phyloP scores from a whole-genome alignment of 2,888 invertebrate genomes.

The Eudemis profundana region DNA sequence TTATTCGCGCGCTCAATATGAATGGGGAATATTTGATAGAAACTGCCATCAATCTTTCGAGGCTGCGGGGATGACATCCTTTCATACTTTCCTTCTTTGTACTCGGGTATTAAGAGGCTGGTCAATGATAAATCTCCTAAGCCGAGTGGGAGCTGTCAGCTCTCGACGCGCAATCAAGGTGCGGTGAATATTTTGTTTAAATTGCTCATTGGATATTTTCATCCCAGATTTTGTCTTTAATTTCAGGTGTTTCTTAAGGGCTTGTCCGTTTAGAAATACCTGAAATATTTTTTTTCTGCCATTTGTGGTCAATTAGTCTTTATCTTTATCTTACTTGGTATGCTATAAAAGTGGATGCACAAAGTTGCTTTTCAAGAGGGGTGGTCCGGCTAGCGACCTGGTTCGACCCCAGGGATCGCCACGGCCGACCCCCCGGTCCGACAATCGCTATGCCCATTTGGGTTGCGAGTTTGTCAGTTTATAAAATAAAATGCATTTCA shows the following conservation, averaged over 20 bases:
- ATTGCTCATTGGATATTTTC: background rate
- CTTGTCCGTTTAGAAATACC: background rate
- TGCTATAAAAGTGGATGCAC: no score
- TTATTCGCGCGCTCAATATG: conserved; percentile 57
- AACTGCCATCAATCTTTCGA: conserved; percentile 73
- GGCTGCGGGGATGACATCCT: conserved; percentile 63
- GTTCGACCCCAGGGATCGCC: no score
- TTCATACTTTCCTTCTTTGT: conserved; percentile 62
- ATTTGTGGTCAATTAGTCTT: no score
- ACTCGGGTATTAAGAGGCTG: conserved; percentile 60
- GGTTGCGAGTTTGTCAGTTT: no score
- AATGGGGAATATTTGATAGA: conserved; percentile 62
- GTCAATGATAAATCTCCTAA: conserved; percentile 57
- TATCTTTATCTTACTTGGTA: no score
- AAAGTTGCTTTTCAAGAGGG: no score
- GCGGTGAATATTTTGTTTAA: conserved; percentile 33
- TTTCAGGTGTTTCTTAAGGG: background rate
- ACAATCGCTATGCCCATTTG: no score
- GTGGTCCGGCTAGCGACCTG: no score
- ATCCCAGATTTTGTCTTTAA: background rate
- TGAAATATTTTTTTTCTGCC: no score
- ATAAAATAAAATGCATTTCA: no score
- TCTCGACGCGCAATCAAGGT: conserved; percentile 27
- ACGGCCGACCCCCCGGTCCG: no score
- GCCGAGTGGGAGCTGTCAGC: conserved; percentile 28